Base-by-base conservation (phyloP, 1,140 invertebrate species). In the Acromyrmex charruanus region DNA sequence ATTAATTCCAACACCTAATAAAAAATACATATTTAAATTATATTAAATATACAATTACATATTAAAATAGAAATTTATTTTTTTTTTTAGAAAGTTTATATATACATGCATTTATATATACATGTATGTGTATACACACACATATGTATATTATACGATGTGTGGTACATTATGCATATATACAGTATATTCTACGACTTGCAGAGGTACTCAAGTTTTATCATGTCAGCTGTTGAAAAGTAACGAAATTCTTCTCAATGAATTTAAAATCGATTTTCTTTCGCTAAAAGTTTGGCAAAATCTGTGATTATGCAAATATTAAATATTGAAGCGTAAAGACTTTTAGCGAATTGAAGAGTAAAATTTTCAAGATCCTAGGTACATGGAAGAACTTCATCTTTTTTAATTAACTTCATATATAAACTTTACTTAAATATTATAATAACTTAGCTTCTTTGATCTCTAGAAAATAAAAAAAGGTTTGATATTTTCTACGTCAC, bases 291-390 rank as follows among this genome's bases (percentile, higher is more conserved):
- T 66, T 49, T 79, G 28, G 7, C 18, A 44, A 69, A 28, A 81
- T 25, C 51, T 58, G n/a, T 28, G 31, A 81, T 71, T 55, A 39
- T 44, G 66, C 66, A 44, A 81, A 81, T 81, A 69, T 44, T 71
- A 35, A 53, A 55, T 55, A 69, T 69, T 25, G 35, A 77, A 77
- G n/a, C 16, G 5, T 21, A n/a, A 58, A 81, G 65, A 71, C 14
- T 39, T 25, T 79, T 16, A 39, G 25, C 35, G 25, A 39, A 71
- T 39, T 71, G 28, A 31, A n/a, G 39, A 49, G 44, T n/a, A 10
- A 65, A 58, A 65, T 44, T 79, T 79, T 65, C 53, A 59, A 77
- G 35, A 61, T 7, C 31, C 0, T 61, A 28, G 61, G 14, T 80
- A 53, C 28, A 66, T 21, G 59, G 0, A 39, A 53, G 2, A 35